Evolutionary conservation across 2,888 invertebrate species (phyloP).

Genomic region (Drosophila suboccidentalis): DNA sequence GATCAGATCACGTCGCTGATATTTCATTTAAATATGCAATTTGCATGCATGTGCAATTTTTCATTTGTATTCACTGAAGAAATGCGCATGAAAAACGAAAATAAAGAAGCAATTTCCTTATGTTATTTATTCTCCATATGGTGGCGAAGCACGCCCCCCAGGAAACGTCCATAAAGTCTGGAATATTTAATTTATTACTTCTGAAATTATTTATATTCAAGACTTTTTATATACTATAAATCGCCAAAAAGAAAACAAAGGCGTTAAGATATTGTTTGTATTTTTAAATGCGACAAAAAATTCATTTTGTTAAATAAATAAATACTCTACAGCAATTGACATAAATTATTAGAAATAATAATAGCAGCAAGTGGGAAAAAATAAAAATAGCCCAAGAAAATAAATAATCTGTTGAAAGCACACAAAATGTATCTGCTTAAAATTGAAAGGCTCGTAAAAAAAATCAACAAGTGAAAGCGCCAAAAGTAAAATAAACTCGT

Average conservation of each 20-base stretch:
- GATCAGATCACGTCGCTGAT: conserved; percentile 52
- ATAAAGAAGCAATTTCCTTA: conserved; percentile 36
- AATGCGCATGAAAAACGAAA: conserved; percentile 21
- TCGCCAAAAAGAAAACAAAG: background rate
- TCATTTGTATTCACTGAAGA: conserved; percentile 47
- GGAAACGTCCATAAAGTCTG: conserved; percentile 4
- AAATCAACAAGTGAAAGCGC: conserved; percentile 71
- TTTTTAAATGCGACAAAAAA: conserved; percentile 12
- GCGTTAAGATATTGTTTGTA: conserved; percentile 7
- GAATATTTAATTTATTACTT: conserved; percentile 44
- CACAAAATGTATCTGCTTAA: conserved; percentile 20
- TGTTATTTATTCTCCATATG: conserved; percentile 29
- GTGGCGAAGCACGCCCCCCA: conserved; percentile 8
- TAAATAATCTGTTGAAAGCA: conserved; percentile 30
- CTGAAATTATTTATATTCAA: conserved; percentile 30
- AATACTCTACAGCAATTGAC: conserved; percentile 8
- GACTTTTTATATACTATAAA: conserved; percentile 4
- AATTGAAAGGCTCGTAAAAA: conserved; percentile 32
- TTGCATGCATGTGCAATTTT: conserved; percentile 71
- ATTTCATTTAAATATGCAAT: conserved; percentile 64
- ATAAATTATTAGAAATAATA: conserved; percentile 31
- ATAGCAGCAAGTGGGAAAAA: conserved; percentile 21
- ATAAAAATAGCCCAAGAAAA: conserved; percentile 15
- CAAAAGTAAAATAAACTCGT: conserved; percentile 34
- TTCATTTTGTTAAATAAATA: conserved; percentile 30